A percentile compares a stretch with the other conserved stretches of the same genome.
phyloP scores from a whole-genome alignment of 2,888 invertebrate genomes.

The Smittia sp. region DNA sequence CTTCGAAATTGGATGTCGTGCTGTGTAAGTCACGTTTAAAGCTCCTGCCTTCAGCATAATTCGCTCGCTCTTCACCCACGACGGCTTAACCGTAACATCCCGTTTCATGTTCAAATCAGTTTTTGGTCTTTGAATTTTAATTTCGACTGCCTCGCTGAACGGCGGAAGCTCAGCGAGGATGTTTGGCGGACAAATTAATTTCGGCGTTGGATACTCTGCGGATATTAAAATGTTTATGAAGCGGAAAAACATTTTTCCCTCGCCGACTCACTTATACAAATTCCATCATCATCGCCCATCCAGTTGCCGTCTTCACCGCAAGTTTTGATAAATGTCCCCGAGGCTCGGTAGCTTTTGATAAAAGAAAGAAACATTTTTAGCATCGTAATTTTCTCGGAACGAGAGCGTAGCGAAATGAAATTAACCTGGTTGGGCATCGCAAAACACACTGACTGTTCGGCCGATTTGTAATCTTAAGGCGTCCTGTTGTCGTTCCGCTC shows the following conservation, averaged over 20 bases:
- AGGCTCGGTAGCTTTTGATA: slow-evolving; percentile 46
- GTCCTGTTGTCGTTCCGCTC: slow-evolving; percentile 46
- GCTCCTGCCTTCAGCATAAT: slow-evolving; percentile 55
- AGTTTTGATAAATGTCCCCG: slow-evolving; percentile 53
- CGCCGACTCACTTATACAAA: slow-evolving; percentile 53
- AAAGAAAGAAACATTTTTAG: slow-evolving; percentile 2
- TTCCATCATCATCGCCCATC: slow-evolving; percentile 54
- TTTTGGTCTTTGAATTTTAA: slow-evolving; percentile 56
- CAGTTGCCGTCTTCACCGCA: slow-evolving; percentile 54
- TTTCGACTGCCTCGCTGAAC: slow-evolving; percentile 53
- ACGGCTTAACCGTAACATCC: slow-evolving; percentile 55
- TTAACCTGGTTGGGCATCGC: slow-evolving; percentile 50
- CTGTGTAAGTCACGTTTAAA: slow-evolving; percentile 56
- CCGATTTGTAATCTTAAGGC: slow-evolving; percentile 51
- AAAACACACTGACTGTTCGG: slow-evolving; percentile 56
- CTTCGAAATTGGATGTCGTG: slow-evolving; percentile 55
- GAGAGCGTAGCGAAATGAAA: neutral
- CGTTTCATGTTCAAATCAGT: slow-evolving; percentile 58
- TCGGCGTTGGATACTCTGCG: slow-evolving; percentile 55
- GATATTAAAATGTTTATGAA: slow-evolving; percentile 28
- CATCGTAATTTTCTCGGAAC: neutral
- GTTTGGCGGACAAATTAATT: slow-evolving; percentile 57
- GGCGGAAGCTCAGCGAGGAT: slow-evolving; percentile 54
- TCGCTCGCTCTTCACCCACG: slow-evolving; percentile 56
- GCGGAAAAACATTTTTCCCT: slow-evolving; percentile 19